phyloP scores from a whole-genome alignment of 1,140 invertebrate genomes.

The Trachymyrmex septentrionalis region DNA sequence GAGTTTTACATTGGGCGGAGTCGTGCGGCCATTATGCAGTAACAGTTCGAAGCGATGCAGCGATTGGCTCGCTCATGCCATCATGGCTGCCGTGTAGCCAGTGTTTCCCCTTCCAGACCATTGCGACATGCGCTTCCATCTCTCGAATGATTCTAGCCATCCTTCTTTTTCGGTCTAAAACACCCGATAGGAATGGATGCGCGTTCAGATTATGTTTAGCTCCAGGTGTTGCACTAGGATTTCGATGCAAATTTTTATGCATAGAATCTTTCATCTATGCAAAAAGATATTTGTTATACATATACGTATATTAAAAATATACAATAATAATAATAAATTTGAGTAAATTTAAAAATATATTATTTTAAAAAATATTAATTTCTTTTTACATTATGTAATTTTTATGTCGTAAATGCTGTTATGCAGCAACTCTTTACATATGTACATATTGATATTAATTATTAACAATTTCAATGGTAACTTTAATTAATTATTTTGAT shows the following conservation, averaged over 20 bases:
- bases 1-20: slow-evolving; percentile 81
- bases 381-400: neutral
- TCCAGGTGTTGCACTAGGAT: slow-evolving; percentile 55
- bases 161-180: slow-evolving; percentile 58
- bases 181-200: slow-evolving; percentile 17
- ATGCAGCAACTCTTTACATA: neutral
- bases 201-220: slow-evolving; percentile 18
- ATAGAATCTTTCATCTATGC: neutral
- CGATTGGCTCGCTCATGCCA: slow-evolving; percentile 80
- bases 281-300: neutral
- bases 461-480: neutral
- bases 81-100: slow-evolving; percentile 82
- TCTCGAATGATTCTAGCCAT: slow-evolving; percentile 58
- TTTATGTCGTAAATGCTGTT: neutral
- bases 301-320: slow-evolving; percentile 10
- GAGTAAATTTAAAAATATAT: neutral
- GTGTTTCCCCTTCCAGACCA: slow-evolving; percentile 65
- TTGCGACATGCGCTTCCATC: slow-evolving; percentile 48
- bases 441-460: slow-evolving; percentile 1
- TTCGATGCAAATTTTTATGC: neutral
- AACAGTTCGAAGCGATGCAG: slow-evolving; percentile 69
- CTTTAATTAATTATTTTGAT: neutral
- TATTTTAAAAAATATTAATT: neutral
- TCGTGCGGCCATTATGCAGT: slow-evolving; percentile 84
- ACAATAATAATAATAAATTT: neutral